These are phyloP conservation scores for Drosophila kokeensis DNA, from an alignment of 2,888 invertebrate genomes.

Conservation along the genomic window DNA sequence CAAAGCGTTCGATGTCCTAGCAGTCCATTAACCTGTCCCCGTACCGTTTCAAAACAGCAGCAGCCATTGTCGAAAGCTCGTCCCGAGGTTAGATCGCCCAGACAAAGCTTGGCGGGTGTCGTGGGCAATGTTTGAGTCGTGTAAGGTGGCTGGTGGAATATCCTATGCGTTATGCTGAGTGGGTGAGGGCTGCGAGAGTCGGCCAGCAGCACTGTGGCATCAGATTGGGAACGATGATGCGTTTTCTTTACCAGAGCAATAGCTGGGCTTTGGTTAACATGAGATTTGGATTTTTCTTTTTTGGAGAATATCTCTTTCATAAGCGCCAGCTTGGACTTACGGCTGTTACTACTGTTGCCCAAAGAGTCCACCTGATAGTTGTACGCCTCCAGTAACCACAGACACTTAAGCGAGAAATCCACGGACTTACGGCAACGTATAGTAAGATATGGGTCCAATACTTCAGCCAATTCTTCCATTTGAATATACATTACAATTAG, in stretches of 20 bases:
- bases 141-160: constrained; percentile 82
- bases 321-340: constrained; percentile 83
- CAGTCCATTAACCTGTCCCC: constrained; percentile 89
- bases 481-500: constrained; percentile 99
- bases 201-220: constrained; percentile 89
- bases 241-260: constrained; percentile 88
- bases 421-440: constrained; percentile 96
- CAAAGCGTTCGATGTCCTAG: constrained; percentile 92
- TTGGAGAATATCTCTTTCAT: constrained; percentile 85
- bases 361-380: constrained; percentile 84
- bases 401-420: constrained; percentile 97
- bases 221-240: constrained; percentile 92
- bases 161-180: constrained; percentile 78
- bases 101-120: constrained; percentile 88
- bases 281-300: constrained; percentile 73
- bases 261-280: constrained; percentile 29
- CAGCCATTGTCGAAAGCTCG: constrained; percentile 99
- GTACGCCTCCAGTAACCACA: constrained; percentile 98
- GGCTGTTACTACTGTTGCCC: constrained; percentile 72
- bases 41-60: constrained; percentile 94
- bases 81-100: constrained; percentile 97
- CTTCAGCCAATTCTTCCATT: constrained; percentile 98
- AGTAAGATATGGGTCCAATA: constrained; percentile 92
- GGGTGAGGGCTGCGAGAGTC: constrained; percentile 74
- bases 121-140: constrained; percentile 81